A percentile compares a stretch with the other conserved stretches of the same genome.
Conservation (phyloP, 2,888 invertebrate species). For the Lampropteryx suffumata region DNA sequence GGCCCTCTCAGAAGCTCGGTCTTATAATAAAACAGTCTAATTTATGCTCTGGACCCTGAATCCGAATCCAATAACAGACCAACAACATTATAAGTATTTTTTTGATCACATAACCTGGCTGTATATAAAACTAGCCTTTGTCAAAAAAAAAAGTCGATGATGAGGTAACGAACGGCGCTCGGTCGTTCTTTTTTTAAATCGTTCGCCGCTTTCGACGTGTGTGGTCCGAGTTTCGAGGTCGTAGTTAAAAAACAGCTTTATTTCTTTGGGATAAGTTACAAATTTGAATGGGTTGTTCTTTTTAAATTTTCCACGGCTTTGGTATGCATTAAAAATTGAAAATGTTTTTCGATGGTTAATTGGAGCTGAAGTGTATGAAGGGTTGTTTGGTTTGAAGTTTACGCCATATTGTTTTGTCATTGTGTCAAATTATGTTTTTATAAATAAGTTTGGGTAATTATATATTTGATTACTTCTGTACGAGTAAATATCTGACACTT, state of each 20-base stretch:
- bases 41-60: slow-evolving; percentile 56
- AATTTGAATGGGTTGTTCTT: slow-evolving; percentile 36
- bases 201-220: slow-evolving; percentile 69
- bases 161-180: slow-evolving; percentile 81
- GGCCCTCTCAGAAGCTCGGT: slow-evolving; percentile 59
- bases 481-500: no score
- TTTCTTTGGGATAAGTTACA: slow-evolving; percentile 18
- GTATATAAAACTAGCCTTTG: slow-evolving; percentile 71
- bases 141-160: slow-evolving; percentile 71
- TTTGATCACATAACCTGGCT: slow-evolving; percentile 44
- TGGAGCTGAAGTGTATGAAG: slow-evolving; percentile 16
- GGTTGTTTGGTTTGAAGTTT: slow-evolving; percentile 9
- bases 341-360: slow-evolving; percentile 43
- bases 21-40: slow-evolving; percentile 67
- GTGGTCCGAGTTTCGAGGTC: slow-evolving; percentile 57
- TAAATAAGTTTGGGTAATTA: no score
- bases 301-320: slow-evolving; percentile 29
- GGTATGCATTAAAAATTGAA: slow-evolving; percentile 54
- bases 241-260: slow-evolving; percentile 16
- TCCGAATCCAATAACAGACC: slow-evolving; percentile 55
- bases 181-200: slow-evolving; percentile 80
- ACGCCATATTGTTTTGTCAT: slow-evolving; percentile 11
- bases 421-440: no score
- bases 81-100: slow-evolving; percentile 66
- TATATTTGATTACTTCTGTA: no score